Evolutionary conservation across 23 tunicate genomes (phyloP).

Genomic region (Clavelina lepadiformis): DNA sequence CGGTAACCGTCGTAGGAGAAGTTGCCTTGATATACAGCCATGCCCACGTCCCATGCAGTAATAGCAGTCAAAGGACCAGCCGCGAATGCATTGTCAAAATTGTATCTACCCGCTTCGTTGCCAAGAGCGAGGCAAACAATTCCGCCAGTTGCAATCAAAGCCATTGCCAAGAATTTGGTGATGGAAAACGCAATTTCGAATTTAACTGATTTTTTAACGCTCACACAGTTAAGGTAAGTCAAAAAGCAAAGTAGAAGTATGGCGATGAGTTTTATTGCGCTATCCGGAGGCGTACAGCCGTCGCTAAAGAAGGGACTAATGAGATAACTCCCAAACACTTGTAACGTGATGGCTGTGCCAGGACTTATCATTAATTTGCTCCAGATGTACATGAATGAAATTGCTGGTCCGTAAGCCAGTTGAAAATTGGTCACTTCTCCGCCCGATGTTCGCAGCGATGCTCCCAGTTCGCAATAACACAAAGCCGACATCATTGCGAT

Average conservation of each 20-base stretch:
- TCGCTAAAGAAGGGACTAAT: slow-evolving; percentile 30
- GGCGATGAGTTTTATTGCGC: slow-evolving; percentile 30
- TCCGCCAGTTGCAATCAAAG: slow-evolving; percentile 39
- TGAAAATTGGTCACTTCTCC: slow-evolving; percentile 41
- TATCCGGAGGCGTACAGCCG: slow-evolving; percentile 32
- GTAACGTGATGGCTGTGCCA: slow-evolving; percentile 7
- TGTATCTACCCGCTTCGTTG: slow-evolving; percentile 31
- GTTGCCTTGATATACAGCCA: slow-evolving; percentile 32
- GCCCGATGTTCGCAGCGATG: slow-evolving; percentile 28
- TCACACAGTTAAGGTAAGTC: slow-evolving; percentile 28
- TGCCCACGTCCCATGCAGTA: slow-evolving; percentile 5
- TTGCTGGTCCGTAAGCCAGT: slow-evolving; percentile 39
- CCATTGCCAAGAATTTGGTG: slow-evolving; percentile 45
- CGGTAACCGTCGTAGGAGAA: slow-evolving; percentile 54
- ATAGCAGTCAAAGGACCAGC: not conserved
- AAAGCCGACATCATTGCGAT: slow-evolving; percentile 33
- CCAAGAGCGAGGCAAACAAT: slow-evolving; percentile 20
- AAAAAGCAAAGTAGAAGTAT: slow-evolving; percentile 1
- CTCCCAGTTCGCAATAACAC: slow-evolving; percentile 63
- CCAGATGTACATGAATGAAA: slow-evolving; percentile 29
- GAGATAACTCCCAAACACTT: slow-evolving; percentile 44
- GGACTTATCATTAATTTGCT: slow-evolving; percentile 1
- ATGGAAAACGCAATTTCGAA: slow-evolving; percentile 40
- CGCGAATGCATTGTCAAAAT: slow-evolving; percentile 44
- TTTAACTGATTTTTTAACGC: slow-evolving; percentile 30